Conservation (phyloP, 1,140 invertebrate genomes). For the Ridgeia piscesae region DNA sequence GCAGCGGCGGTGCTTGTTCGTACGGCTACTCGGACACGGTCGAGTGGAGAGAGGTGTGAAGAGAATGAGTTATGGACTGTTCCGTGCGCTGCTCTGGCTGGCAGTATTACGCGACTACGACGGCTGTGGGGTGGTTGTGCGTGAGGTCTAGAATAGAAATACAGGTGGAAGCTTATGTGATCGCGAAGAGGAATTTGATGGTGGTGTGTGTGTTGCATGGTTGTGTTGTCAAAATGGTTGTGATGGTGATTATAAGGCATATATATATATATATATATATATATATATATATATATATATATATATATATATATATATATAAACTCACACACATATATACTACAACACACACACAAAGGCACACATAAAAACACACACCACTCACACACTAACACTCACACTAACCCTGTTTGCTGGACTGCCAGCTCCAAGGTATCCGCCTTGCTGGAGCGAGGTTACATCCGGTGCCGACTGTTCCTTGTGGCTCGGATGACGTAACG, state of each 20-base stretch:
- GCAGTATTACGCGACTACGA: neutral
- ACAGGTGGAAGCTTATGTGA: too few species aligned
- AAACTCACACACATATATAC: neutral
- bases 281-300: neutral
- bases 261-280: neutral
- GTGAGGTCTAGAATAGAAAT: too few species aligned
- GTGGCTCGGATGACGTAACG: neutral
- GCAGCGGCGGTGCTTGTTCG: neutral
- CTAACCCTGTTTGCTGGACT: neutral
- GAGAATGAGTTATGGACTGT: neutral
- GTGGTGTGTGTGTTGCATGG: neutral
- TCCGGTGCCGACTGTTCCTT: neutral
- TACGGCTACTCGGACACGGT: neutral
- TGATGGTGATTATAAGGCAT: neutral
- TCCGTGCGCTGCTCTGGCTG: too few species aligned
- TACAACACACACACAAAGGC: neutral
- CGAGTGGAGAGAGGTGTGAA: too few species aligned
- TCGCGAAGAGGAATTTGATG: too few species aligned
- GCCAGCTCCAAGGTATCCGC: neutral
- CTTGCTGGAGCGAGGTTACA: neutral
- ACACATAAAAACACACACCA: neutral
- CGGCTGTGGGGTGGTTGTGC: neutral
- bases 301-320: neutral
- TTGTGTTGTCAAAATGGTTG: neutral
- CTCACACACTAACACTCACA: neutral